Conservation (phyloP, 1,140 invertebrate species). For the Copidosoma floridanum region DNA sequence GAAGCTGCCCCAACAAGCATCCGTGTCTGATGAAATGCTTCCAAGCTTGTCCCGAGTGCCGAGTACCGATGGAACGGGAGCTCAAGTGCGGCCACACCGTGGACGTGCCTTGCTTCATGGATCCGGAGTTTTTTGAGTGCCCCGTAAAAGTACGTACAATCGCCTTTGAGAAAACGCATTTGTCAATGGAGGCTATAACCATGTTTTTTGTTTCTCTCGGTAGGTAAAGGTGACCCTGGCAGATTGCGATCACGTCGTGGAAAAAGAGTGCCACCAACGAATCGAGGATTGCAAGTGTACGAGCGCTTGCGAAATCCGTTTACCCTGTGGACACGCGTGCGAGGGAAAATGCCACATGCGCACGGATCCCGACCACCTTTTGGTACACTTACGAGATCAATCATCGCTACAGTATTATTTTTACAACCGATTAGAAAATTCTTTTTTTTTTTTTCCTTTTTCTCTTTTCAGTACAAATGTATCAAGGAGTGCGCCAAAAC, state of each 20-base stretch:
- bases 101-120: too few species aligned
- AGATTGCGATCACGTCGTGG: too few species aligned
- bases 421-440: neutral
- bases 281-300: neutral
- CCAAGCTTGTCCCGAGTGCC: neutral
- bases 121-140: too few species aligned
- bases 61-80: too few species aligned
- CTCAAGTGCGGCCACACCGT: too few species aligned
- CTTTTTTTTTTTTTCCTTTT: neutral
- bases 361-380: constrained; percentile 4
- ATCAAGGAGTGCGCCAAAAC: neutral
- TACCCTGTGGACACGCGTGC: constrained; percentile 4
- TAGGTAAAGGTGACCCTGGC: too few species aligned
- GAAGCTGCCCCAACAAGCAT: neutral
- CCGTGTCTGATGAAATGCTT: neutral
- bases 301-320: constrained; percentile 1
- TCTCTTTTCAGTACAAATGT: constrained; percentile 7
- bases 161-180: too few species aligned
- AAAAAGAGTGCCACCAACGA: neutral
- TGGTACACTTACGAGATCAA: too few species aligned
- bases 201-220: too few species aligned
- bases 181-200: too few species aligned
- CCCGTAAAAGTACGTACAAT: too few species aligned
- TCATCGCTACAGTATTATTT: too few species aligned
- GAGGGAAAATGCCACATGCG: neutral